Conservation (phyloP, 1,140 invertebrate species). For the Lordiphosa stackelbergi region DNA sequence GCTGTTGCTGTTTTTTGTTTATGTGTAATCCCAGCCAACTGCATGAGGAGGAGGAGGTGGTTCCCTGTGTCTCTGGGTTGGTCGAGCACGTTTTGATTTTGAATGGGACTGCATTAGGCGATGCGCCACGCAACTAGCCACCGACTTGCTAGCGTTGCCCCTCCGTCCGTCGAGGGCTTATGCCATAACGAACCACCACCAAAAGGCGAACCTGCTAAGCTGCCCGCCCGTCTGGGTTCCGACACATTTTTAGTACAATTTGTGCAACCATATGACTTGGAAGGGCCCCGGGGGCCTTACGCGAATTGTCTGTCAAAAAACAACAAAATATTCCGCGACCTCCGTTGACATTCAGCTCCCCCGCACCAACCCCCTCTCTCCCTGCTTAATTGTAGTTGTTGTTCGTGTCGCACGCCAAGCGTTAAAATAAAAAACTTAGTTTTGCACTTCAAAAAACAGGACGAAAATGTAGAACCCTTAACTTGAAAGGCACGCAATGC, state of each 20-base stretch:
- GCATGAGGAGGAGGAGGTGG: no score
- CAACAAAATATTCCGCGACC: conserved; percentile 18
- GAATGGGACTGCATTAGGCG: conserved; percentile 66
- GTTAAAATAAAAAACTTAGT: conserved; percentile 13
- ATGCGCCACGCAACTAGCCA: not conserved
- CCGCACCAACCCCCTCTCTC: not conserved
- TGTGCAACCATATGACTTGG: conserved; percentile 65
- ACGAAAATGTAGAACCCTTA: no score
- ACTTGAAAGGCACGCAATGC: conserved; percentile 9
- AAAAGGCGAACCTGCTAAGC: conserved; percentile 8
- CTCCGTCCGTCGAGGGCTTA: conserved; percentile 33
- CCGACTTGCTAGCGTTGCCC: not conserved
- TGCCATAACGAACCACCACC: conserved; percentile 60
- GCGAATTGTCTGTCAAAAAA: no score
- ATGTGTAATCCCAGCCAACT: no score
- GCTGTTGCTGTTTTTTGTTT: not conserved
- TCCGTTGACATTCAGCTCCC: conserved; percentile 40
- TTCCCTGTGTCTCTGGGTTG: no score
- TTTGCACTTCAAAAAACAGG: conserved; percentile 8
- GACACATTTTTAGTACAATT: conserved; percentile 66
- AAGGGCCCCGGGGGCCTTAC: conserved; percentile 1
- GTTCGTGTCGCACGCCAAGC: conserved; percentile 61
- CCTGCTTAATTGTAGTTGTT: conserved; percentile 7
- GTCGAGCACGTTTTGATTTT: conserved; percentile 68
- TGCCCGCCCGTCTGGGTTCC: conserved; percentile 30